Evolutionary conservation across 2,113 vertebrate genomes (phyloP), one percentile per base, ranked within the genome.

Genomic region (Cyphomyrus plagiostoma): DNA sequence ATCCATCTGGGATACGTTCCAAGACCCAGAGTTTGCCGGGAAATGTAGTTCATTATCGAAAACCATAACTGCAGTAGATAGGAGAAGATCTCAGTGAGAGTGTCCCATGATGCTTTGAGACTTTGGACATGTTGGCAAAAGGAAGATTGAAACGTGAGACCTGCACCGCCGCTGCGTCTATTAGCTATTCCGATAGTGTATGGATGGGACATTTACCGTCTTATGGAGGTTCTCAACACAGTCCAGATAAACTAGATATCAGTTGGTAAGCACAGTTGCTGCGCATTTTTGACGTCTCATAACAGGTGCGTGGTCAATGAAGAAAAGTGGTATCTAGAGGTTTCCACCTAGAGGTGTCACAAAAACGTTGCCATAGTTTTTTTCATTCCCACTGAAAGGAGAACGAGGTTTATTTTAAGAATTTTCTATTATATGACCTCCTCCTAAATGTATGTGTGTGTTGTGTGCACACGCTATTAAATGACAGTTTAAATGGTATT

Each of bases 1-100:
- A 96, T 95, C 96, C 94, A 92, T 92, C 94, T 94, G 94, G 93
- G 94, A 89, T 92, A 88, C 77, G 91, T 35, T 91, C 92, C 90
- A 90, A 92, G 91, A 86, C 2, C 84, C 1, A 10, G 1, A 26
- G 26, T 26, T 77, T 49, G 46, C 15, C 90, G 94, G 96, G 96
- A 93, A 92, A 89, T 94, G 96, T 94, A 96, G 96, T 97, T 93
- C 74, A 0, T 46, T 13, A 26, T 91, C 26, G 0, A 23, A 0
- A 0, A 1, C 53, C 1, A 4, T 1, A 5, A 9, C 30, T 15
- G 35, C 45, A 17, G 1, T 11, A 5, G 21, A 21, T 13, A 10
- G 4, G 17, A 2, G 8, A 26, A 1, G 26, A 2, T 0, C 10
- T 62, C 45, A 35, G 46, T 23, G n/a, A 35, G 80, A 58, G 23